phyloP scores from a whole-genome alignment of 2,797 vertebrate genomes.

The Crocodylus rhombifer region DNA sequence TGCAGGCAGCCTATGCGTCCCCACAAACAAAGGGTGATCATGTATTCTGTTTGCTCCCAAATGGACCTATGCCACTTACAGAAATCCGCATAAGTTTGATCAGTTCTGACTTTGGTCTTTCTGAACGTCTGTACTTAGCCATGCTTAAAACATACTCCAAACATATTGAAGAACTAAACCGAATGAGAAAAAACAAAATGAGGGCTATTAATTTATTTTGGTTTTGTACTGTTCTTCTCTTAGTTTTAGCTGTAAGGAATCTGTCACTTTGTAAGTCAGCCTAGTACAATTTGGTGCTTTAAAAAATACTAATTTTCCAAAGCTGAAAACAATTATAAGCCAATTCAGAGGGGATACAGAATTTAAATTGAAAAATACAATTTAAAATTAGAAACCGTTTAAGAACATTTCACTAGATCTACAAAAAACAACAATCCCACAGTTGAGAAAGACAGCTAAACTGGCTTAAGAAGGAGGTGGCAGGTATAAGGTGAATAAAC shows the following conservation, averaged over 20 bases:
- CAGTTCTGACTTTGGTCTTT: too few species aligned
- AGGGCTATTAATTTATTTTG: neutral
- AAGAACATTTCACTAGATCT: neutral
- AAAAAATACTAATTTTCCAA: neutral
- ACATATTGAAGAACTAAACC: neutral
- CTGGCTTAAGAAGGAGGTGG: neutral
- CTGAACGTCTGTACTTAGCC: too few species aligned
- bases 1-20: too few species aligned
- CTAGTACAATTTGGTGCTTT: neutral
- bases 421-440: neutral
- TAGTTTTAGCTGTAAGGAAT: neutral
- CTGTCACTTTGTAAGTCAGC: neutral
- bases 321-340: neutral
- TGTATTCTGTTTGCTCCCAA: too few species aligned
- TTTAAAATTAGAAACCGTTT: neutral
- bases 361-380: neutral
- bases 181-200: neutral
- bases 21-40: too few species aligned
- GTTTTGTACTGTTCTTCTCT: neutral
- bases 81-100: too few species aligned
- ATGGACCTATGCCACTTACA: too few species aligned
- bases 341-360: neutral
- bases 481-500: neutral
- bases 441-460: neutral
- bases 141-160: neutral